Percentiles rank a stretch among this genome's conserved stretches.
Conservation (phyloP, 2,797 vertebrate species). For the Carcharodon carcharias region DNA sequence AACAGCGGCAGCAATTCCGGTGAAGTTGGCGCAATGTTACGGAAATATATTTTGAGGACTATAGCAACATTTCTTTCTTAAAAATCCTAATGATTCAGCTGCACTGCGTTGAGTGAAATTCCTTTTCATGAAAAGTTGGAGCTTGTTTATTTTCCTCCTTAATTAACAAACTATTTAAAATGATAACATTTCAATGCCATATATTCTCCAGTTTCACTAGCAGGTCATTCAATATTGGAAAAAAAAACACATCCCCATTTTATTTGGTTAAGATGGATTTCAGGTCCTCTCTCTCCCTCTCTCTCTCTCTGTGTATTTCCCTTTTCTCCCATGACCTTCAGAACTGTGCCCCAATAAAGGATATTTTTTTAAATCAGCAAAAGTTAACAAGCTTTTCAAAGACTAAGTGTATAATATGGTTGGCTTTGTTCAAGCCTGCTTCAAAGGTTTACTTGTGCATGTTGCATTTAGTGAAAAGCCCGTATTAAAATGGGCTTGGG, state of each 20-base stretch:
- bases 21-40: neutral
- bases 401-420: neutral
- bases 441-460: neutral
- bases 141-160: neutral
- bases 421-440: neutral
- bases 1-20: neutral
- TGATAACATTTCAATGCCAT: neutral
- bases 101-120: neutral
- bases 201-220: too few relatives aligned
- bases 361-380: neutral
- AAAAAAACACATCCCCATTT: neutral
- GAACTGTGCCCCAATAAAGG: neutral
- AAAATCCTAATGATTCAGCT: neutral
- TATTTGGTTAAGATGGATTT: neutral
- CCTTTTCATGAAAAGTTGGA: neutral
- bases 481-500: neutral
- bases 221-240: neutral
- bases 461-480: neutral
- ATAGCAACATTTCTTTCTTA: neutral
- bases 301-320: neutral
- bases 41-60: neutral
- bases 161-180: neutral
- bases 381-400: neutral
- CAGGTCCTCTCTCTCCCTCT: neutral
- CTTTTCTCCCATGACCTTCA: neutral